These are phyloP conservation scores for Lota lota DNA, from an alignment of 2,113 vertebrate species.

Conservation along the genomic window DNA sequence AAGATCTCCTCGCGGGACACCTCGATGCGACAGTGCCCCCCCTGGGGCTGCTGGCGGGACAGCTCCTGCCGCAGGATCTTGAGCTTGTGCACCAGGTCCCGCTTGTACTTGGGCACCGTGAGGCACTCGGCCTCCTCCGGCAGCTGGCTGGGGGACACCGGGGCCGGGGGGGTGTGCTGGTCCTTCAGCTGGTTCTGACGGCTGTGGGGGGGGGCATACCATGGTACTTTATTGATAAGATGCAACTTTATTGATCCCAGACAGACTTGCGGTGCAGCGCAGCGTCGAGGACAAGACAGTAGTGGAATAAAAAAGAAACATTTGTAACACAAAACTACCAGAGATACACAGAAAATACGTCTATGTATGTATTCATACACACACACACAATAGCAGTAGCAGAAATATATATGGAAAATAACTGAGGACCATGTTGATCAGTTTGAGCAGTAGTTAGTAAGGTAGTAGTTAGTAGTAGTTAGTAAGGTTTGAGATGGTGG, in stretches of 20 bases:
- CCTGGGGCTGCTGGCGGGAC: slow-evolving; percentile 96
- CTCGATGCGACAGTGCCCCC: slow-evolving; percentile 96
- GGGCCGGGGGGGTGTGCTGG: slow-evolving; percentile 78
- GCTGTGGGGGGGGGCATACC: slow-evolving; percentile 54
- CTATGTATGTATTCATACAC: too few relatives aligned
- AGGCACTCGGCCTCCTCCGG: slow-evolving; percentile 92
- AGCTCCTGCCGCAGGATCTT: slow-evolving; percentile 96
- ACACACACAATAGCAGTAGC: background rate
- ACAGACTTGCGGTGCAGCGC: too few relatives aligned
- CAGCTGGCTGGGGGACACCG: slow-evolving; percentile 83
- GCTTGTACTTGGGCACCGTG: slow-evolving; percentile 93
- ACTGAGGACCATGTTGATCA: too few relatives aligned
- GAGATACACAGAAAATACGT: too few relatives aligned
- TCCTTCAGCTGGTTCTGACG: slow-evolving; percentile 92
- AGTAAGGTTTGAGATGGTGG: too few relatives aligned
- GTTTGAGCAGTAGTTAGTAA: too few relatives aligned
- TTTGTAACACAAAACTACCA: too few relatives aligned
- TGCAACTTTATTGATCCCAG: too few relatives aligned
- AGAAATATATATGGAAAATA: too few relatives aligned
- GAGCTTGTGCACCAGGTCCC: slow-evolving; percentile 96
- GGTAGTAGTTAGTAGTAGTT: too few relatives aligned
- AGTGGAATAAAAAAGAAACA: background rate
- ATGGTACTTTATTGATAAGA: too few relatives aligned
- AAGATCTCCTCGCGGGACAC: slow-evolving; percentile 99
- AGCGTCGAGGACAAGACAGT: background rate